Evolutionary conservation across 2,888 invertebrate species (phyloP).

Genomic region (Phoenoteleia sp.): DNA sequence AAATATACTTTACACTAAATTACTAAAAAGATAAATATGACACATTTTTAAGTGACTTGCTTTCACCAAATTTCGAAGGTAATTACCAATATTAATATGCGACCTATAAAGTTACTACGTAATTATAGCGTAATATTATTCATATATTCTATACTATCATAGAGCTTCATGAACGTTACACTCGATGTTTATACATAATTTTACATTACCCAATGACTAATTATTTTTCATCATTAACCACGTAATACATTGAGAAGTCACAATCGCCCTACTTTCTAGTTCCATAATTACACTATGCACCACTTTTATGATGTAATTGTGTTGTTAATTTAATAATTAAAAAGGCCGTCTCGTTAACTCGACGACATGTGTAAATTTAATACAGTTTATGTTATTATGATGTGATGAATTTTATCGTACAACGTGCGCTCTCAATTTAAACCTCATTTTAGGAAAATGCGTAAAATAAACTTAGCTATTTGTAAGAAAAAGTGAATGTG

Average conservation of each 20-base stretch:
- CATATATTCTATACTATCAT: constrained; percentile 39
- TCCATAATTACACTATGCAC: constrained; percentile 40
- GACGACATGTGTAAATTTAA: constrained; percentile 33
- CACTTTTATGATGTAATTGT: constrained; percentile 48
- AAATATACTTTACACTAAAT: background rate
- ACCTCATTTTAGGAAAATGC: background rate
- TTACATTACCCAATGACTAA: constrained; percentile 48
- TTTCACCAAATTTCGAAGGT: constrained; percentile 33
- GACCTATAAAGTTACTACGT: constrained; percentile 41
- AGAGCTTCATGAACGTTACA: background rate
- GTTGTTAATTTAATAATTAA: constrained; percentile 59
- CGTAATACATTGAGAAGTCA: constrained; percentile 38
- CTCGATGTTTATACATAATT: constrained; percentile 37
- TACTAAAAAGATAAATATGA: background rate
- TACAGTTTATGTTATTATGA: constrained; percentile 31
- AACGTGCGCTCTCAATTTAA: background rate
- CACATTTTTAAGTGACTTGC: background rate
- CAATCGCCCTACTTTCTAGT: constrained; percentile 48
- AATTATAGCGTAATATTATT: constrained; percentile 51
- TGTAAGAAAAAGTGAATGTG: background rate
- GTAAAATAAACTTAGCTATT: constrained; percentile 8
- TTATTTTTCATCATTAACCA: constrained; percentile 61
- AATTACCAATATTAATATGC: constrained; percentile 49
- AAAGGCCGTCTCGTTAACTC: constrained; percentile 37
- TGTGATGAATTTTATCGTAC: constrained; percentile 17